These are phyloP conservation scores for Xylota sylvarum DNA, from an alignment of 2,888 invertebrate genomes.

Conservation along the genomic window DNA sequence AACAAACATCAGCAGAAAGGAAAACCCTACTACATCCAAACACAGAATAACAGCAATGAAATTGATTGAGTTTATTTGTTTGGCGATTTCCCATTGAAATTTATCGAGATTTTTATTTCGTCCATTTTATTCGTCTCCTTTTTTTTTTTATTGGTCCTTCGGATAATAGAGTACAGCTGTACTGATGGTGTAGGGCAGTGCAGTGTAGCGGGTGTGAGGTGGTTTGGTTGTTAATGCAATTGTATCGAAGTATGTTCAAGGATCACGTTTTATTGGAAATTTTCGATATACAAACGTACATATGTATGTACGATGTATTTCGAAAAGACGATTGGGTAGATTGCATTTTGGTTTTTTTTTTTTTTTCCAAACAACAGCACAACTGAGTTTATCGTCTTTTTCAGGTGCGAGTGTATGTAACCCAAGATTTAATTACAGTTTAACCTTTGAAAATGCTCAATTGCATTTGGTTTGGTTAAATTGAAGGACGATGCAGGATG, in stretches of 20 bases:
- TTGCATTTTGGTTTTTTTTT: background rate
- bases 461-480: no score
- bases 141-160: constrained; percentile 33
- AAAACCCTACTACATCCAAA: constrained; percentile 53
- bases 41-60: constrained; percentile 58
- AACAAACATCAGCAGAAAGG: constrained; percentile 57
- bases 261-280: background rate
- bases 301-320: no score
- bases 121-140: constrained; percentile 51
- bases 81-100: constrained; percentile 69
- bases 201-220: background rate
- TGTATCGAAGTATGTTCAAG: background rate
- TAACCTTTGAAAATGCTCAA: no score
- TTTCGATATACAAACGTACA: no score
- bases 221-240: constrained; percentile 12
- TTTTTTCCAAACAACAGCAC: no score
- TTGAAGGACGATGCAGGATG: no score
- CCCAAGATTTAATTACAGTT: no score
- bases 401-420: background rate
- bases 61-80: constrained; percentile 72
- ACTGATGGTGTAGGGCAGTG: background rate
- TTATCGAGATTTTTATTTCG: constrained; percentile 69
- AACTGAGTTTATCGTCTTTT: no score
- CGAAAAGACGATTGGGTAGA: background rate
- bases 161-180: constrained; percentile 5